These are phyloP conservation scores for Callinectes sapidus DNA, from an alignment of 2,888 invertebrate genomes.

Conservation along the genomic window DNA sequence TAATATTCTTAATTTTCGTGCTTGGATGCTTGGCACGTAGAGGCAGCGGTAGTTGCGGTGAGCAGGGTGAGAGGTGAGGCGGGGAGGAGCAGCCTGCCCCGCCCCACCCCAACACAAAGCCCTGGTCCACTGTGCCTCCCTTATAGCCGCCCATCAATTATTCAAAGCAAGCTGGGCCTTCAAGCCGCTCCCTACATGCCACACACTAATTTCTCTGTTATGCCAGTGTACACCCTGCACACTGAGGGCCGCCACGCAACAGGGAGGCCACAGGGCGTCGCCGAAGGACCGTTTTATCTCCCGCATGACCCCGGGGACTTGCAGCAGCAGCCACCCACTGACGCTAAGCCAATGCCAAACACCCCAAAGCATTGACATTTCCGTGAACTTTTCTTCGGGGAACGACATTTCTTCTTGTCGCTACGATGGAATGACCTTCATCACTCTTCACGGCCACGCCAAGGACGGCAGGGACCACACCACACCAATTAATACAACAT, in stretches of 20 bases:
- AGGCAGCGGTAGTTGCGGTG: not conserved
- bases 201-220: conserved; percentile 10
- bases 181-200: not conserved
- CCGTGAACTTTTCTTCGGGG: not conserved
- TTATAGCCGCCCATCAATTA: conserved; percentile 51
- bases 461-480: too few species aligned
- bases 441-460: not conserved
- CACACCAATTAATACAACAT: not conserved
- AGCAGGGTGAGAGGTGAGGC: conserved; percentile 10
- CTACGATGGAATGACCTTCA: not conserved
- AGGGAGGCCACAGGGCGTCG: not conserved
- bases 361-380: not conserved
- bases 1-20: conserved; percentile 47
- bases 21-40: conserved; percentile 22
- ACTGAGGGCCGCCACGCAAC: not conserved
- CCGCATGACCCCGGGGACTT: not conserved
- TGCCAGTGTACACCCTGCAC: not conserved
- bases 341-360: not conserved
- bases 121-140: conserved; percentile 34
- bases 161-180: conserved; percentile 37
- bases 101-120: not conserved
- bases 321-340: not conserved
- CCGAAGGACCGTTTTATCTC: not conserved
- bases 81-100: not conserved
- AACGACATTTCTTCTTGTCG: not conserved